These are phyloP conservation scores for Podotricha telesiphe DNA, from an alignment of 2,888 invertebrate species.

Conservation along the genomic window DNA sequence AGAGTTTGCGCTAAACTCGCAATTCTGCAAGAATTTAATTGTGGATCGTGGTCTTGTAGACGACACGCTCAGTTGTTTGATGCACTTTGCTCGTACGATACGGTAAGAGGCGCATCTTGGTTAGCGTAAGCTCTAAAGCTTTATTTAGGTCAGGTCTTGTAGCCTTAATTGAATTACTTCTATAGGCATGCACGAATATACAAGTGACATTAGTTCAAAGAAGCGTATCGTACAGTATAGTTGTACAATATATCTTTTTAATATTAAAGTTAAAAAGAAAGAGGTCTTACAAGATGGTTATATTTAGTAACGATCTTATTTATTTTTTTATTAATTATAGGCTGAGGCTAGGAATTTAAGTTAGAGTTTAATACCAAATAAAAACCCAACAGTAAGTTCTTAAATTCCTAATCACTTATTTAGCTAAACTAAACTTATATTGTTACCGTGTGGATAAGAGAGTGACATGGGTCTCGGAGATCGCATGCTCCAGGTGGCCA, in stretches of 20 bases:
- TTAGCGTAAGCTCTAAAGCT: conserved; percentile 5
- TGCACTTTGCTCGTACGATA: conserved; percentile 11
- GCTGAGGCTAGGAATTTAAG: no score
- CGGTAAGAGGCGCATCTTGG: conserved; percentile 12
- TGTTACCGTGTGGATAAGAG: conserved; percentile 94
- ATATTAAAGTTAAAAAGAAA: background rate
- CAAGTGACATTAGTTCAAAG: background rate
- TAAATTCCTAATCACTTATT: no score
- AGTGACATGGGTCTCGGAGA: conserved; percentile 90
- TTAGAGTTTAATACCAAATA: no score
- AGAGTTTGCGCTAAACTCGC: background rate
- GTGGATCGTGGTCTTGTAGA: background rate
- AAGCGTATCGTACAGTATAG: background rate
- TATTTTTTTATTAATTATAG: background rate
- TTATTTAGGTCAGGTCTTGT: conserved; percentile 20
- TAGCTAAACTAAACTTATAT: no score
- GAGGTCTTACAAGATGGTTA: background rate
- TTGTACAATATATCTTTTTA: background rate
- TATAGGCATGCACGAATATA: background rate
- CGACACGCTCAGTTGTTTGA: conserved; percentile 1
- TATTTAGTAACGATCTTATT: no score
- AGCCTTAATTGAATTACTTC: conserved; percentile 15
- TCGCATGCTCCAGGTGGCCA: conserved; percentile 95
- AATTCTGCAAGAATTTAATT: conserved; percentile 18
- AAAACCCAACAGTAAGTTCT: background rate